Percentiles rank a stretch among this genome's conserved stretches.
These are phyloP conservation scores for Tipula confusa DNA, from an alignment of 2,888 invertebrate species.

Conservation along the genomic window DNA sequence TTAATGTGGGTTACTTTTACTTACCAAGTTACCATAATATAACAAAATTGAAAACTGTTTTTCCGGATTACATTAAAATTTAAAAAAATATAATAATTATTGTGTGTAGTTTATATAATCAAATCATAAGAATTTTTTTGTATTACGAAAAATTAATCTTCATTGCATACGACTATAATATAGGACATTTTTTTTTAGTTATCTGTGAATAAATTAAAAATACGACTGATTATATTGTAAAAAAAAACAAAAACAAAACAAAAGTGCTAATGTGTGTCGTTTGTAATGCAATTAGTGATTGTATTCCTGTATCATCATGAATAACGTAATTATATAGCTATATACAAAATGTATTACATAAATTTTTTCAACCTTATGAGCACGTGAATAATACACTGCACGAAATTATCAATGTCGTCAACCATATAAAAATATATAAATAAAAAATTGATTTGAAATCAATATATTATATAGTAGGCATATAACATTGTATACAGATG, in stretches of 20 bases:
- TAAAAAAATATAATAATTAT: background rate
- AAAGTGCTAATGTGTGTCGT: background rate
- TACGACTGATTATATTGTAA: background rate
- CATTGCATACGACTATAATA: background rate
- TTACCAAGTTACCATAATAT: background rate
- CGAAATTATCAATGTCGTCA: background rate
- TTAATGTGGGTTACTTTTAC: background rate
- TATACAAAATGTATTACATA: background rate
- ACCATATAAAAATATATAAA: background rate
- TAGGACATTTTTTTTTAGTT: background rate
- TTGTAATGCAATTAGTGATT: background rate
- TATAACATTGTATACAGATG: background rate
- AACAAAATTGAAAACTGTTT: background rate
- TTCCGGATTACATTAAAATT: background rate
- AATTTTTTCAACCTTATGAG: background rate
- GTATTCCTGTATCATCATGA: slow-evolving; percentile 9
- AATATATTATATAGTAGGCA: background rate
- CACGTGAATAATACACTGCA: background rate
- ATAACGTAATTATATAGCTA: background rate
- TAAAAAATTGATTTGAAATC: background rate
- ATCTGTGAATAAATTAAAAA: slow-evolving; percentile 5
- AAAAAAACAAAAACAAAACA: background rate
- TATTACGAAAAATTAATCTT: background rate
- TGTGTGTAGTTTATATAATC: background rate
- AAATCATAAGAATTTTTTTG: background rate